Percentiles rank a stretch among this genome's conserved stretches.
Conservation (phyloP, 2,888 invertebrate species). For the Ceriagrion tenellum region DNA sequence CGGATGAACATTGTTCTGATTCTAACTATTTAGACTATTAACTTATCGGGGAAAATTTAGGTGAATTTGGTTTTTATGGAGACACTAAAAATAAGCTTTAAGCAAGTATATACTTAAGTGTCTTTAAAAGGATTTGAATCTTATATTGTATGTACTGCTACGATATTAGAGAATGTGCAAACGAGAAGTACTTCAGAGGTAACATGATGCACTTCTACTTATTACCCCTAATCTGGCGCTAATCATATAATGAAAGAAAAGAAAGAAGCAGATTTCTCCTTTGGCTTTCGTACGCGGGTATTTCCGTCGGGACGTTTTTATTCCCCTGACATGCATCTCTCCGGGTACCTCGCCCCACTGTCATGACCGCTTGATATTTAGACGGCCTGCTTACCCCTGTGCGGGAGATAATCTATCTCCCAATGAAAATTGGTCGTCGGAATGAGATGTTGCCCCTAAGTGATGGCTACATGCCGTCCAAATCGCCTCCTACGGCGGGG, state of each 20-base stretch:
- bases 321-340: neutral
- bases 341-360: neutral
- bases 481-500: neutral
- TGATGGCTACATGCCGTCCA: conserved; percentile 23
- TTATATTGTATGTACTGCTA: too few species aligned
- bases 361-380: neutral
- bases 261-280: neutral
- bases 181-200: too few species aligned
- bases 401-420: conserved; percentile 10
- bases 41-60: too few species aligned
- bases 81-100: too few species aligned
- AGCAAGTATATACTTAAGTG: too few species aligned
- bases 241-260: neutral
- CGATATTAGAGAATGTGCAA: too few species aligned
- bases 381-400: neutral
- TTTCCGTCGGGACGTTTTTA: neutral
- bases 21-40: too few species aligned
- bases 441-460: conserved; percentile 32
- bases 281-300: neutral
- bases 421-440: conserved; percentile 16
- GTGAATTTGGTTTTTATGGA: too few species aligned
- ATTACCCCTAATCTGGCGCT: neutral
- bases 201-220: too few species aligned
- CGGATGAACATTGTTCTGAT: too few species aligned
- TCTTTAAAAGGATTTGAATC: too few species aligned